Percentiles rank a stretch among this genome's conserved stretches.
phyloP scores from a whole-genome alignment of 1,140 invertebrate species.

The Saccostrea echinata region DNA sequence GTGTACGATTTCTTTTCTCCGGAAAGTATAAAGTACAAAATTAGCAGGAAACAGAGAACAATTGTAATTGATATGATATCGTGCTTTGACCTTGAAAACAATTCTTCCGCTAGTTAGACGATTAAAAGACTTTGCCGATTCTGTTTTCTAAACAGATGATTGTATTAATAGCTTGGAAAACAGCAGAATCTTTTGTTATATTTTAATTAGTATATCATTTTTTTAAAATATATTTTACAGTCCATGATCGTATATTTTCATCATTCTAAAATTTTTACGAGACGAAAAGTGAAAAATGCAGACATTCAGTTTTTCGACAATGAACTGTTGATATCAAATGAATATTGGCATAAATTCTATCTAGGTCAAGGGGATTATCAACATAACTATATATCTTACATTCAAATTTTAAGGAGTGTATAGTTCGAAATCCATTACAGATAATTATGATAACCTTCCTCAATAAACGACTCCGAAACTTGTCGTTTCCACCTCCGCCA shows the following conservation, averaged over 20 bases:
- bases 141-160: too few relatives aligned
- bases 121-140: background rate
- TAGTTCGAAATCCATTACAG: slow-evolving; percentile 3
- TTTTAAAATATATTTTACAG: background rate
- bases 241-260: background rate
- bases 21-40: background rate
- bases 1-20: slow-evolving; percentile 1
- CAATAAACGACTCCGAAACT: slow-evolving; percentile 7
- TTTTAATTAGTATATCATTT: background rate
- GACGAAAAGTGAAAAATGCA: background rate
- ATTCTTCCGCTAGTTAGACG: background rate
- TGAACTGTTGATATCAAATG: slow-evolving; percentile 3
- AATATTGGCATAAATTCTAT: slow-evolving; percentile 20
- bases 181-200: background rate
- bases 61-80: background rate
- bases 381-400: slow-evolving; percentile 11
- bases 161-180: background rate
- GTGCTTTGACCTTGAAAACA: background rate
- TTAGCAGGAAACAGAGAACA: background rate
- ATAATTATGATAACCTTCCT: slow-evolving; percentile 8
- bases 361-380: slow-evolving; percentile 10
- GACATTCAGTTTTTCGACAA: background rate
- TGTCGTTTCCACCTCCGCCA: slow-evolving; percentile 19
- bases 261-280: background rate
- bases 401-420: slow-evolving; percentile 20